Conservation (phyloP, 2,888 invertebrate genomes). For the Drosophila mettleri region DNA sequence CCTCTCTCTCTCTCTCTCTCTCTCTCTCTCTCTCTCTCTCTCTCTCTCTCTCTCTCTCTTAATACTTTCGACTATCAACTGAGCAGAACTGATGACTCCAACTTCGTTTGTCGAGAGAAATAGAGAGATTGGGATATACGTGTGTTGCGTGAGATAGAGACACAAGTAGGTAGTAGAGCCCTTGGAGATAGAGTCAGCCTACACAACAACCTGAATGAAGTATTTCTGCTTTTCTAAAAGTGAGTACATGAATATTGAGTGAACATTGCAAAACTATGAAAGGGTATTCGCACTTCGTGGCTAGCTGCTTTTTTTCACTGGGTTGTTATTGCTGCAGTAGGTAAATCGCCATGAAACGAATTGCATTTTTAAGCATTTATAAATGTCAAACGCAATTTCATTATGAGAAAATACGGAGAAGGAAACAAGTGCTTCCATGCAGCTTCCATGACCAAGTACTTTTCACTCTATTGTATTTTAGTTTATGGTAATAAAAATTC, state of each 20-base stretch:
- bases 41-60: too few relatives aligned
- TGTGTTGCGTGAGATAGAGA: too few relatives aligned
- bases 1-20: too few relatives aligned
- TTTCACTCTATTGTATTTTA: background rate
- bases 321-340: conserved; percentile 1
- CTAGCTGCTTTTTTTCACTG: background rate
- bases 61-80: too few relatives aligned
- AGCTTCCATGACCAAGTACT: conserved; percentile 9
- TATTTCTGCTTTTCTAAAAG: too few relatives aligned
- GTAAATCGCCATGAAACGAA: conserved; percentile 42
- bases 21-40: too few relatives aligned
- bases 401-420: conserved; percentile 22
- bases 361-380: conserved; percentile 49
- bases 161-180: too few relatives aligned
- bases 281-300: background rate
- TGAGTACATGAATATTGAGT: too few relatives aligned
- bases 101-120: background rate
- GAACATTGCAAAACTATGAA: background rate
- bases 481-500: background rate
- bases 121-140: background rate
- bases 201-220: too few relatives aligned
- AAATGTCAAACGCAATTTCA: conserved; percentile 30
- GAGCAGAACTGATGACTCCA: background rate
- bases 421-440: conserved; percentile 28
- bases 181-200: too few relatives aligned